phyloP scores from a whole-genome alignment of 2,797 vertebrate genomes.

The Emys orbicularis region DNA sequence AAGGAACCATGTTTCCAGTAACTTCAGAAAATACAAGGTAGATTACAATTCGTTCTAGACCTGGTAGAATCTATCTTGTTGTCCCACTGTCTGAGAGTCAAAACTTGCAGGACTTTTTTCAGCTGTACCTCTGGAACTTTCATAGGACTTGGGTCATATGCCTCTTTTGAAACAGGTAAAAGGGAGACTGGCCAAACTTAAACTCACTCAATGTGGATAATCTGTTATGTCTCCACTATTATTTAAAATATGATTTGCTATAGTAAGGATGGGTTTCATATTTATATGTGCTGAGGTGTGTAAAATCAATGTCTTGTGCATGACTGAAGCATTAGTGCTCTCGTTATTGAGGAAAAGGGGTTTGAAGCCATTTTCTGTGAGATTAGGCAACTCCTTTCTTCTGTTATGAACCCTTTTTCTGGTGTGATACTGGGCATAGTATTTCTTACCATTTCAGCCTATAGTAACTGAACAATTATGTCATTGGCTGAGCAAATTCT shows the following conservation, averaged over 20 bases:
- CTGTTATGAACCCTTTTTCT: background rate
- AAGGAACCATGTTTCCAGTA: background rate
- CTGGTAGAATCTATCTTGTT: background rate
- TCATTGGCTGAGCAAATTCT: background rate
- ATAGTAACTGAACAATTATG: background rate
- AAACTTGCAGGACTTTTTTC: background rate
- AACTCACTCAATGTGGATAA: background rate
- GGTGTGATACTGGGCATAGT: background rate
- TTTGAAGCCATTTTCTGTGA: fast-evolving
- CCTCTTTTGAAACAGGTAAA: background rate
- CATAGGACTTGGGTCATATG: background rate
- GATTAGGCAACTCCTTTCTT: background rate
- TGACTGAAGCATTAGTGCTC: background rate
- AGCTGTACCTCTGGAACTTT: background rate
- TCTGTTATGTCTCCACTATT: background rate
- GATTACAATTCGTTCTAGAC: background rate
- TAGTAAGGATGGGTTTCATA: background rate
- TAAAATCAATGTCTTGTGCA: background rate
- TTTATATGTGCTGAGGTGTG: background rate
- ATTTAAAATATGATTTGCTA: background rate
- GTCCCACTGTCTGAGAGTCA: background rate
- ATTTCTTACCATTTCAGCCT: background rate
- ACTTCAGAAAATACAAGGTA: background rate
- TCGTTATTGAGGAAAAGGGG: background rate
- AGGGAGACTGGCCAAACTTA: background rate